Conservation (phyloP, 2,888 invertebrate species). For the Philaethria dido region DNA sequence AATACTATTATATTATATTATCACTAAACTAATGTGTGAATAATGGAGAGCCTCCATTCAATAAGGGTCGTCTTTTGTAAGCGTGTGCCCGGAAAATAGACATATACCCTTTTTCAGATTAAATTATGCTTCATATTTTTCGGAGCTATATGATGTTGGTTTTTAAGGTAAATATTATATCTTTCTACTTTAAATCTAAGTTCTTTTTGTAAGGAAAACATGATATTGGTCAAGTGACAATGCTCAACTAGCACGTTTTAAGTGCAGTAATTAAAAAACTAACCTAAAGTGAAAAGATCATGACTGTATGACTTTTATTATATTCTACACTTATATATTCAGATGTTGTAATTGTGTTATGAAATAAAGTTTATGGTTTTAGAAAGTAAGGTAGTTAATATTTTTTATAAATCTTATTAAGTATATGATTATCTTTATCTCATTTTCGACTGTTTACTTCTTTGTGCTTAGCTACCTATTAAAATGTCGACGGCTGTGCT, state of each 20-base stretch:
- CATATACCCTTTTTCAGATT: slow-evolving; percentile 72
- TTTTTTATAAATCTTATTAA: not conserved
- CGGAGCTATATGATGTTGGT: slow-evolving; percentile 52
- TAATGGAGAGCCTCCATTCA: slow-evolving; percentile 67
- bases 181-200: slow-evolving; percentile 46
- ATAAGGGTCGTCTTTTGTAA: slow-evolving; percentile 67
- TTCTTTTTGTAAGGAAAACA: slow-evolving; percentile 38
- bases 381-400: no score
- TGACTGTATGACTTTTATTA: no score
- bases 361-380: no score
- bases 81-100: slow-evolving; percentile 67
- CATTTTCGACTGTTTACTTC: not conserved
- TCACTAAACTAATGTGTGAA: slow-evolving; percentile 68
- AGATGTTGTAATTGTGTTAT: no score
- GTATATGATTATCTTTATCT: not conserved
- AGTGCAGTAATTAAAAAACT: no score
- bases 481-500: slow-evolving; percentile 15
- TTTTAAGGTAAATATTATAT: slow-evolving; percentile 40
- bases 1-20: slow-evolving; percentile 59
- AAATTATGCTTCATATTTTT: slow-evolving; percentile 74
- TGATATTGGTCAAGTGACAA: no score
- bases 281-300: no score
- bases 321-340: no score
- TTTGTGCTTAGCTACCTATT: slow-evolving; percentile 4
- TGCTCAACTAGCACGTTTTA: no score